These are phyloP conservation scores for Wiebesia pumilae DNA, from an alignment of 1,140 invertebrate species.

Conservation along the genomic window DNA sequence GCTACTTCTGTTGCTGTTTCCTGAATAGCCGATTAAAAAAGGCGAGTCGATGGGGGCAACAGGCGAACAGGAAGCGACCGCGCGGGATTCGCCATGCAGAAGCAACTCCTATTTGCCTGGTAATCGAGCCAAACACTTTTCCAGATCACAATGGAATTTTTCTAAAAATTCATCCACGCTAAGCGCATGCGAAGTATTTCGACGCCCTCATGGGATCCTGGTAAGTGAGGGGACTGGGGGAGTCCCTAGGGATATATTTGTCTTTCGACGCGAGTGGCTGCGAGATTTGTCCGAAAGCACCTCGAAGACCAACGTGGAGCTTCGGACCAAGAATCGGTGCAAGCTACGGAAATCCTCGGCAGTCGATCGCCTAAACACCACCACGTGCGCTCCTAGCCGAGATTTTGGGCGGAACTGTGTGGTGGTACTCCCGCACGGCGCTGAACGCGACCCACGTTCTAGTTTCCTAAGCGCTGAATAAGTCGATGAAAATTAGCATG, in stretches of 20 bases:
- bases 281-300: background rate
- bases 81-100: background rate
- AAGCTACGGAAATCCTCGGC: background rate
- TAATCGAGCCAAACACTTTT: constrained; percentile 62
- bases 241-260: constrained; percentile 65
- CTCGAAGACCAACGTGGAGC: background rate
- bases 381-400: background rate
- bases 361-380: background rate
- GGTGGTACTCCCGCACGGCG: background rate
- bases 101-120: constrained; percentile 57
- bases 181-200: constrained; percentile 49
- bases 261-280: background rate
- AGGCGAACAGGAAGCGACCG: constrained; percentile 29
- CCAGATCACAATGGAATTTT: constrained; percentile 59
- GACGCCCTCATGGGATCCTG: constrained; percentile 61
- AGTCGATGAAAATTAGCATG: constrained; percentile 45
- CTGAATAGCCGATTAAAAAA: constrained; percentile 44
- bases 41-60: constrained; percentile 28
- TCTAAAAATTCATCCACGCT: constrained; percentile 40
- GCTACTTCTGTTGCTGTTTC: constrained; percentile 39
- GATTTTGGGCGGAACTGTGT: background rate
- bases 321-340: background rate
- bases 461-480: constrained; percentile 48
- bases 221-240: constrained; percentile 63
- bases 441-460: constrained; percentile 1